phyloP scores from a whole-genome alignment of 1,140 invertebrate species.

The Penaeus indicus region DNA sequence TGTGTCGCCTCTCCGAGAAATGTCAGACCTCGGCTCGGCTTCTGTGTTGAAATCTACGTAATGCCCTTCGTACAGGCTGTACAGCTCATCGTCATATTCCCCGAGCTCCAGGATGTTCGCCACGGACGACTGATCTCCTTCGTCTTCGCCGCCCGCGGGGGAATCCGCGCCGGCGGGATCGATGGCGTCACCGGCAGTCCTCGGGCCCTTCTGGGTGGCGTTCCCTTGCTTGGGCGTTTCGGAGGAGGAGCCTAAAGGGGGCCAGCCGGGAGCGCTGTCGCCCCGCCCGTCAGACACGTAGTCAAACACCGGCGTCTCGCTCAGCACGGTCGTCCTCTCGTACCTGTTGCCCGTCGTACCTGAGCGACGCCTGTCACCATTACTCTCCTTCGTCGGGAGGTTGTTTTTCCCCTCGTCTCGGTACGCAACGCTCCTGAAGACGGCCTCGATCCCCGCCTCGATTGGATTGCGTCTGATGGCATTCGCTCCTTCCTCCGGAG shows the following conservation, averaged over 20 bases:
- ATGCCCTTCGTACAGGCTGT: slow-evolving; percentile 21
- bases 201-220: neutral
- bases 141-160: neutral
- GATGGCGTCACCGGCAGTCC: too few species aligned
- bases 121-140: neutral
- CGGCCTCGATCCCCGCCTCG: slow-evolving; percentile 42
- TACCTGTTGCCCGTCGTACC: slow-evolving; percentile 9
- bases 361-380: neutral
- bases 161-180: neutral
- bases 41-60: neutral
- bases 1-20: slow-evolving; percentile 10
- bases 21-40: neutral
- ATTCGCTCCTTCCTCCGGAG: neutral
- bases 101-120: neutral
- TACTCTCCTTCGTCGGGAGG: neutral
- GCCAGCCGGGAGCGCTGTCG: neutral
- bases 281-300: slow-evolving; percentile 31
- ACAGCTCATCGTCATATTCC: slow-evolving; percentile 36
- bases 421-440: slow-evolving; percentile 49
- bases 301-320: slow-evolving; percentile 33
- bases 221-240: neutral
- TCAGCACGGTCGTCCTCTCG: slow-evolving; percentile 50
- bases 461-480: neutral
- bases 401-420: neutral
- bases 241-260: neutral